These are phyloP conservation scores for Piscicola geometra DNA, from an alignment of 2,888 invertebrate species.

Conservation along the genomic window DNA sequence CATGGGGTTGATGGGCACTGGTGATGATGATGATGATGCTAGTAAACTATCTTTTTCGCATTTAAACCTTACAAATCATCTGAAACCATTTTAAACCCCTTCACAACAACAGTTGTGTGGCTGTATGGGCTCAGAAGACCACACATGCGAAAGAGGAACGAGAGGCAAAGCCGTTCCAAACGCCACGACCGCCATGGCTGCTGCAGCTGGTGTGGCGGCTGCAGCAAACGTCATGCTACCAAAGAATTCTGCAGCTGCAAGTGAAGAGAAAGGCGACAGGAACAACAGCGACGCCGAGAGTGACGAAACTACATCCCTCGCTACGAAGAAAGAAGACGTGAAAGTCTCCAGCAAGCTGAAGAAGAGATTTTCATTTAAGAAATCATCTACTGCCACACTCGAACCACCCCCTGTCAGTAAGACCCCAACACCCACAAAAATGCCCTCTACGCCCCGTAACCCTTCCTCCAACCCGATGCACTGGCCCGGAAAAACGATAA, in stretches of 20 bases:
- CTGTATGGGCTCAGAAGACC: background rate
- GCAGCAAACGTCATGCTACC: constrained; percentile 1
- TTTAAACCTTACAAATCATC: background rate
- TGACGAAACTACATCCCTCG: background rate
- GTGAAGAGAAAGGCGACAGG: background rate
- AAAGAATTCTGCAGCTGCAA: background rate
- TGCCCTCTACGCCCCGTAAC: background rate
- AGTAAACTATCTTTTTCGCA: background rate
- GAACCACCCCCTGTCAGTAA: background rate
- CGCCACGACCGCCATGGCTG: constrained; percentile 14
- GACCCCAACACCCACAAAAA: background rate
- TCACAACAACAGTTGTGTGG: background rate
- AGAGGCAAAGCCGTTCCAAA: background rate
- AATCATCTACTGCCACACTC: background rate
- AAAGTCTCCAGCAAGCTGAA: background rate
- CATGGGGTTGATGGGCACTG: too few species aligned
- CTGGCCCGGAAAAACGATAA: background rate
- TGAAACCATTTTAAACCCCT: background rate
- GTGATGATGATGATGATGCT: too few species aligned
- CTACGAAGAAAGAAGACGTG: background rate
- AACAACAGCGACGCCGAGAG: background rate
- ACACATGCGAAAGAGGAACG: background rate
- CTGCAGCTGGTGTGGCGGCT: constrained; percentile 8
- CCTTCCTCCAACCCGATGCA: background rate
- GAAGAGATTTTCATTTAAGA: background rate